Evolutionary conservation across 2,113 vertebrate genomes (phyloP).

Genomic region (Vireo altiloquus): DNA sequence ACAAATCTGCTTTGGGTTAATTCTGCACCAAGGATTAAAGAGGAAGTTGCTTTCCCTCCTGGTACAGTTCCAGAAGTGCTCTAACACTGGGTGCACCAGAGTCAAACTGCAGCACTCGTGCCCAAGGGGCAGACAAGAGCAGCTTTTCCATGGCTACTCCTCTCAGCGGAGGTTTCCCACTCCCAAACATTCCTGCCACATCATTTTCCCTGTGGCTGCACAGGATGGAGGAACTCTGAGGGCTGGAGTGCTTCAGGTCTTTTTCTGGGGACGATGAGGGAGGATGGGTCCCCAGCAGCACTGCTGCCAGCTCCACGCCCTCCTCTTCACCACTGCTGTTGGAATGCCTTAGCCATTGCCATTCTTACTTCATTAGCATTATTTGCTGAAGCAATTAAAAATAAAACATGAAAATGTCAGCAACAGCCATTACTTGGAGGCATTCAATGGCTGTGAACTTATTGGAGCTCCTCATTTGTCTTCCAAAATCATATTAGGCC

Average conservation of each 20-base stretch:
- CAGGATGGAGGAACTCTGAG: background rate
- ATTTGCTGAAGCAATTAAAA: conserved; percentile 49
- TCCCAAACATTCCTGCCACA: background rate
- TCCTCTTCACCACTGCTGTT: background rate
- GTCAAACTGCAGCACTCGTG: accelerated
- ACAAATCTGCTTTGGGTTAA: background rate
- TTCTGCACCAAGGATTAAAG: background rate
- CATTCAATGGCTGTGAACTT: background rate
- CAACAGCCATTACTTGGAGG: conserved; percentile 2
- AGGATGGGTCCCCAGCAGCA: background rate
- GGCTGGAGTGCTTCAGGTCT: background rate
- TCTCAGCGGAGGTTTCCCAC: background rate
- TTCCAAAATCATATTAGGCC: conserved; percentile 18
- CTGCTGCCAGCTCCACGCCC: background rate
- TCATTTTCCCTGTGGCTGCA: background rate
- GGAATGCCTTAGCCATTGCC: background rate
- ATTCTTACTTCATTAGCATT: background rate
- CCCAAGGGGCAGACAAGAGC: background rate
- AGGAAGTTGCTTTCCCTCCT: background rate
- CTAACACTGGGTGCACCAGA: background rate
- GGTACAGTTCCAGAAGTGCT: background rate
- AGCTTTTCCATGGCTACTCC: background rate
- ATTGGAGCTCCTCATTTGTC: background rate
- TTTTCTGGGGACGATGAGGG: background rate
- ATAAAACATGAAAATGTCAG: conserved; percentile 2